phyloP scores from a whole-genome alignment of 2,888 invertebrate species.

The Amblyjoppa proteus region DNA sequence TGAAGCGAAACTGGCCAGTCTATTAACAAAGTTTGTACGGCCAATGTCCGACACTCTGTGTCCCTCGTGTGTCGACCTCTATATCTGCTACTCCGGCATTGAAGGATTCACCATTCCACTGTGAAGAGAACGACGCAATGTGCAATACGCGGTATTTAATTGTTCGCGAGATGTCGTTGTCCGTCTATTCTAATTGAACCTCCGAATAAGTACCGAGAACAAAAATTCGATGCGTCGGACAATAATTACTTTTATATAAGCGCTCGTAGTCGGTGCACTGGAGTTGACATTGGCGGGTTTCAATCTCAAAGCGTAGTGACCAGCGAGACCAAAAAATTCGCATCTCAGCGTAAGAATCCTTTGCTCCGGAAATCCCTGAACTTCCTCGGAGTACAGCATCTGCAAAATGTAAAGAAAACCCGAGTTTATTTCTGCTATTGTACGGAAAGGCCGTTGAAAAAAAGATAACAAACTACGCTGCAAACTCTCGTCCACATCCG shows the following conservation, averaged over 20 bases:
- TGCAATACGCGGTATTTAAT: neutral
- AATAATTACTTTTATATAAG: conserved; percentile 89
- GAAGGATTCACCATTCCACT: neutral
- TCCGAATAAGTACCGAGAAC: neutral
- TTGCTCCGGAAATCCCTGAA: conserved; percentile 90
- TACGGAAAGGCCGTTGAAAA: neutral
- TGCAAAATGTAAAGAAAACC: conserved; percentile 79
- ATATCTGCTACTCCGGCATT: conserved; percentile 2
- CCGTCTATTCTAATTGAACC: neutral
- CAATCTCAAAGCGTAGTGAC: conserved; percentile 92
- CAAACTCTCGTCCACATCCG: conserved; percentile 5
- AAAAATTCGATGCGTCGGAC: neutral
- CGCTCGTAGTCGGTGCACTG: conserved; percentile 88
- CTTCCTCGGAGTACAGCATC: conserved; percentile 92
- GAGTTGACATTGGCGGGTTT: conserved; percentile 89
- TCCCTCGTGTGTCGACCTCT: conserved; percentile 36
- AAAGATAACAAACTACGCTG: neutral
- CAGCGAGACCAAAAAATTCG: conserved; percentile 93
- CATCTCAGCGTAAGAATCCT: conserved; percentile 89
- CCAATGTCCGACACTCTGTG: conserved; percentile 31
- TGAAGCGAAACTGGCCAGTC: conserved; percentile 48
- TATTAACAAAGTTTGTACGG: conserved; percentile 65
- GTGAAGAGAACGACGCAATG: neutral
- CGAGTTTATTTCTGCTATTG: neutral
- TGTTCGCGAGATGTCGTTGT: neutral